These are phyloP conservation scores for Neotragus moschatus DNA, from an alignment of 2,113 vertebrate species.

Conservation along the genomic window DNA sequence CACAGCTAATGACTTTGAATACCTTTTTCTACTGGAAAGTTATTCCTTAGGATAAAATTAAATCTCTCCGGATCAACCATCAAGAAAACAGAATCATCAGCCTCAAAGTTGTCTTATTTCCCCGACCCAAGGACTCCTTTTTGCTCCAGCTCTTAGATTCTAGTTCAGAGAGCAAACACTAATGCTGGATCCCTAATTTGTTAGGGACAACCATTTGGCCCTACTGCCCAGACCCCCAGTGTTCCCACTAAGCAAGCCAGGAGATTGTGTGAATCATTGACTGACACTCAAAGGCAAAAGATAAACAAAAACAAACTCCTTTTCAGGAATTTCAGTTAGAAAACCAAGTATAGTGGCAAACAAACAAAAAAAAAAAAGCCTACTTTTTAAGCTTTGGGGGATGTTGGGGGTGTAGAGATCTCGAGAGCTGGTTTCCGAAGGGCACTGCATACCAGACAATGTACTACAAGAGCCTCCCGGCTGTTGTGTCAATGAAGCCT, in stretches of 20 bases:
- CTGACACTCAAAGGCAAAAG: not conserved
- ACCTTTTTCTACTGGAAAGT: not conserved
- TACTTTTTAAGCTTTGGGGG: not conserved
- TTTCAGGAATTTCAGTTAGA: slow-evolving; percentile 17
- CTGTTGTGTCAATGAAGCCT: slow-evolving; percentile 68
- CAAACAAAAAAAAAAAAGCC: not conserved
- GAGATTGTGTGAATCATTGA: not conserved
- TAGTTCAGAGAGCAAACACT: not conserved
- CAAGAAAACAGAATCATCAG: not conserved
- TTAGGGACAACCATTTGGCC: not conserved
- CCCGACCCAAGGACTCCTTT: not conserved
- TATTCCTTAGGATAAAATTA: not conserved
- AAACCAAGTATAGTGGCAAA: not conserved
- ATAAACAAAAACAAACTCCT: not conserved
- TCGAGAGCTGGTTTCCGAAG: slow-evolving; percentile 45
- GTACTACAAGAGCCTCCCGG: slow-evolving; percentile 39
- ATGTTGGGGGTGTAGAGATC: not conserved
- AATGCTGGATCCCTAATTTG: not conserved
- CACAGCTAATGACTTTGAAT: not conserved
- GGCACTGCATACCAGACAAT: slow-evolving; percentile 58
- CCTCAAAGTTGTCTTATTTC: not conserved
- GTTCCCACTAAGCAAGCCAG: not conserved
- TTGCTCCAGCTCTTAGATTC: not conserved
- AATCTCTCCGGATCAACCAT: not conserved
- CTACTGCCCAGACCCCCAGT: not conserved